These are phyloP conservation scores for Fragum sueziense DNA, from an alignment of 2,888 invertebrate genomes.

Conservation along the genomic window DNA sequence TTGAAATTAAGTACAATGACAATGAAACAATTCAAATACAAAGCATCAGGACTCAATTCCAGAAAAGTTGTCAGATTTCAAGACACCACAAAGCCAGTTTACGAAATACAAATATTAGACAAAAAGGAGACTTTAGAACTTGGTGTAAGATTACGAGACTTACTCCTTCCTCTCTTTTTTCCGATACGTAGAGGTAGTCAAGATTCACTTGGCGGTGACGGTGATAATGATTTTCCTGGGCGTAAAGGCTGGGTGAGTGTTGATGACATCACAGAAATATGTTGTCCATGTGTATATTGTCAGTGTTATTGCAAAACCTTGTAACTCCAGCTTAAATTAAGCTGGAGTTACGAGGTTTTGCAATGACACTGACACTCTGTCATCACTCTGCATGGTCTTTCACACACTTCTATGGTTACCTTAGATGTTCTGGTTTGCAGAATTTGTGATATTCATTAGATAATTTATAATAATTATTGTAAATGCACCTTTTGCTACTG, in stretches of 20 bases:
- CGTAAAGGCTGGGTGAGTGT: constrained; percentile 60
- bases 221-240: constrained; percentile 39
- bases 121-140: constrained; percentile 36
- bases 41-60: not conserved
- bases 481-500: no score
- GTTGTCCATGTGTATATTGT: not conserved
- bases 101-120: constrained; percentile 46
- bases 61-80: constrained; percentile 8
- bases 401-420: no score
- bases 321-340: no score
- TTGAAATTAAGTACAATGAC: no score
- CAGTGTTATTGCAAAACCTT: no score
- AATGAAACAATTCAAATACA: not conserved
- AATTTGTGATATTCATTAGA: no score
- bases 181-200: constrained; percentile 61
- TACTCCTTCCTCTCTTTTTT: constrained; percentile 58
- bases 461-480: no score
- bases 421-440: no score
- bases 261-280: not conserved
- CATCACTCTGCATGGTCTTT: no score
- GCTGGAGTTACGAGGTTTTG: no score
- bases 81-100: constrained; percentile 8
- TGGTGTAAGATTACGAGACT: constrained; percentile 49
- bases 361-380: no score
- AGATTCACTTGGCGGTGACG: constrained; percentile 34